These are phyloP conservation scores for Helicoverpa assulta DNA, from an alignment of 2,888 invertebrate genomes.

Conservation along the genomic window DNA sequence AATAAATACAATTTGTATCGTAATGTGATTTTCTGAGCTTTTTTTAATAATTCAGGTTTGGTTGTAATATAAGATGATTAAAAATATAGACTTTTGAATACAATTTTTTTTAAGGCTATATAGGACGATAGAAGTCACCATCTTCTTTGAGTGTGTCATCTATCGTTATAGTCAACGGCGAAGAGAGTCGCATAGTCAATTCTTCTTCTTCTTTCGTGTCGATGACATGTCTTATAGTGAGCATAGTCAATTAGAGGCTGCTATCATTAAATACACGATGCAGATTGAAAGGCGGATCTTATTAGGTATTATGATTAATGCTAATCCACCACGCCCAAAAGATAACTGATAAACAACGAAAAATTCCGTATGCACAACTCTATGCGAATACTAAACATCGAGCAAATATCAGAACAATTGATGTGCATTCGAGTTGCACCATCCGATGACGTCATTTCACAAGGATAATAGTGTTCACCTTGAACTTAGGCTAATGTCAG, in stretches of 20 bases:
- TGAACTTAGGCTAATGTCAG: conserved; percentile 85
- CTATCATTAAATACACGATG: conserved; percentile 16
- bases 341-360: neutral
- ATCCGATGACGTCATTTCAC: conserved; percentile 74
- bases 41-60: too few relatives aligned
- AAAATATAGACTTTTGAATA: too few relatives aligned
- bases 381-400: conserved; percentile 49
- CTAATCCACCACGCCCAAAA: neutral
- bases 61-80: too few relatives aligned
- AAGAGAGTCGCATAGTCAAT: conserved; percentile 20
- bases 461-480: conserved; percentile 85
- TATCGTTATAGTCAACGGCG: conserved; percentile 15
- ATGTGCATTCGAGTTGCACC: conserved; percentile 69
- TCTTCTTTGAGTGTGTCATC: conserved; percentile 20
- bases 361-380: conserved; percentile 16
- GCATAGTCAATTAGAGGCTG: neutral
- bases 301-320: neutral
- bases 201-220: too few relatives aligned
- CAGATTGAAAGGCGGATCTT: conserved; percentile 25
- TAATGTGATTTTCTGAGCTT: too few relatives aligned
- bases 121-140: too few relatives aligned
- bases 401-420: conserved; percentile 56
- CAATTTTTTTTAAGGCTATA: too few relatives aligned
- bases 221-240: too few relatives aligned
- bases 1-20: too few relatives aligned